Percentiles rank a stretch among this genome's conserved stretches.
Evolutionary conservation across 2,113 vertebrate genomes (phyloP).

Genomic region (Rana temporaria): DNA sequence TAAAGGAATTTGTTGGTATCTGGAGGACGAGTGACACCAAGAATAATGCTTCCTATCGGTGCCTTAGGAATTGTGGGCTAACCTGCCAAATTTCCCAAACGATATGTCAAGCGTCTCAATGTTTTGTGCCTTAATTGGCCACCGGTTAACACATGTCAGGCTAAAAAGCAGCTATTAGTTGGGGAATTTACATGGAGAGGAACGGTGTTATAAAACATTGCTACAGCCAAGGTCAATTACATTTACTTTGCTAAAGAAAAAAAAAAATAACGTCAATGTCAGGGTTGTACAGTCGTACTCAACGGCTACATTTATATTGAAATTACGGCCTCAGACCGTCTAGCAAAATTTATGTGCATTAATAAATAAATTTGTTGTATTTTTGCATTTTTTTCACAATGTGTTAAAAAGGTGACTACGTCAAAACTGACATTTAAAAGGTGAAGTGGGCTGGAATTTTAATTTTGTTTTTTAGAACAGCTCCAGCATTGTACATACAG

Average conservation of each 20-base stretch:
- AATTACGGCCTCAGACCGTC: no score
- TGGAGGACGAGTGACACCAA: conserved; percentile 53
- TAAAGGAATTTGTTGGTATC: conserved; percentile 57
- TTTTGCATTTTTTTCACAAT: no score
- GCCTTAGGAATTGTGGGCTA: conserved; percentile 29
- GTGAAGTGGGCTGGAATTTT: no score
- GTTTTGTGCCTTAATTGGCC: conserved; percentile 28
- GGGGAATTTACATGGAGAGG: conserved; percentile 6
- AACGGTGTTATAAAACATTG: background rate
- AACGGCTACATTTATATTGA: no score
- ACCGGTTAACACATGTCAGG: conserved; percentile 19
- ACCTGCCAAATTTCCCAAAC: conserved; percentile 48
- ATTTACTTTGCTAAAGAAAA: background rate
- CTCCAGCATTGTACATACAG: no score
- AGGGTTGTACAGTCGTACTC: background rate
- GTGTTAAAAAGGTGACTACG: no score
- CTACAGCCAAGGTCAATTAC: conserved; percentile 1
- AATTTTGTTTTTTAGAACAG: no score
- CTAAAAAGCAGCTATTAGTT: conserved; percentile 12
- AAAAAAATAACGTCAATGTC: background rate
- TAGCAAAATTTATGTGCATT: no score
- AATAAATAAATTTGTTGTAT: no score
- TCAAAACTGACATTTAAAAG: no score
- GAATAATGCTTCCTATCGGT: conserved; percentile 44
- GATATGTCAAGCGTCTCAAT: conserved; percentile 51